Evolutionary conservation across 2,797 vertebrate species (phyloP).

Genomic region (Tapirus indicus): DNA sequence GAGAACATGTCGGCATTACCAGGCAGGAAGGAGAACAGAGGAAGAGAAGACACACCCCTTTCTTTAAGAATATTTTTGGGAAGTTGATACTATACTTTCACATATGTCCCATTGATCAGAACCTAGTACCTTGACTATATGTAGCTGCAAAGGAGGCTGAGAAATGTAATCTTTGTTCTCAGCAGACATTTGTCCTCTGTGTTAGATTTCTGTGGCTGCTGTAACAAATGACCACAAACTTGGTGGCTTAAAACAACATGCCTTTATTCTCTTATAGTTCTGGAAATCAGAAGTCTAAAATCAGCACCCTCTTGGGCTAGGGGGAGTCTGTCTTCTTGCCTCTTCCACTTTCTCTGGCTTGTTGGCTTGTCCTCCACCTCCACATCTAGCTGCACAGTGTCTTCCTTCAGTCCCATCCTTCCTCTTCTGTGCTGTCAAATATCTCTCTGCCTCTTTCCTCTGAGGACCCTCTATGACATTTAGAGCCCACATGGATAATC

Average conservation of each 20-base stretch:
- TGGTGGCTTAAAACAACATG: neutral
- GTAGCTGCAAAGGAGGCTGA: neutral
- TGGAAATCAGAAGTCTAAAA: neutral
- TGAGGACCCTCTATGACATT: rapidly evolving
- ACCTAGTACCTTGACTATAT: rapidly evolving
- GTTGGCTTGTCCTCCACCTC: rapidly evolving
- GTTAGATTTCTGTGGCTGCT: rapidly evolving
- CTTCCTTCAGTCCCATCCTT: rapidly evolving
- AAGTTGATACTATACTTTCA: rapidly evolving
- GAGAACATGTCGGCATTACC: rapidly evolving
- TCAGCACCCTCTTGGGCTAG: neutral
- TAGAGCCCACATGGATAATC: rapidly evolving
- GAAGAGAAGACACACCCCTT: too few relatives aligned
- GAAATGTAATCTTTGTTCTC: rapidly evolving
- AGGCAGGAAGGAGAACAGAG: neutral
- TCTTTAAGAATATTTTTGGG: neutral
- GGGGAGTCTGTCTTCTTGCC: neutral
- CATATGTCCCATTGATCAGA: neutral
- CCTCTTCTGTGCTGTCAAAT: neutral
- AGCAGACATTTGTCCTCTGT: rapidly evolving
- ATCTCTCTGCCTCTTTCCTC: too few relatives aligned
- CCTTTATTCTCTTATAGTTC: too few relatives aligned
- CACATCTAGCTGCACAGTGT: rapidly evolving
- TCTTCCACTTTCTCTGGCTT: rapidly evolving
- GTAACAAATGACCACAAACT: rapidly evolving